phyloP scores from a whole-genome alignment of 2,888 invertebrate genomes.

The Mimachlamys varia region DNA sequence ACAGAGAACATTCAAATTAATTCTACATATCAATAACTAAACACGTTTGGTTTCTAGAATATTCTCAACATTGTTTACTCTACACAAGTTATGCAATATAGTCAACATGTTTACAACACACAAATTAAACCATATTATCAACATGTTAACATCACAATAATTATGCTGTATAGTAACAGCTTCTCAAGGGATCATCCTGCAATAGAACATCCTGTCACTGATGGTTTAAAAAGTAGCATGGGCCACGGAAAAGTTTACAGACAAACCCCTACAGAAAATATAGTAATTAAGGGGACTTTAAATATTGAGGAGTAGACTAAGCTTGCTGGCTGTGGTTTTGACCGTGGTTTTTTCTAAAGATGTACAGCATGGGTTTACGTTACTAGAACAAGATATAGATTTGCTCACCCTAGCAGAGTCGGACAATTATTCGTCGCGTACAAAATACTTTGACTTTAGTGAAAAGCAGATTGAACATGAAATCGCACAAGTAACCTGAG shows the following conservation, averaged over 20 bases:
- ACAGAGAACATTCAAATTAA: too few species aligned
- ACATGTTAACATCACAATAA: too few species aligned
- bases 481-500: not conserved
- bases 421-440: not conserved
- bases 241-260: not conserved
- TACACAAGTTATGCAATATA: too few species aligned
- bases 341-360: not conserved
- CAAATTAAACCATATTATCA: too few species aligned
- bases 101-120: too few species aligned
- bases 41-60: too few species aligned
- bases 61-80: too few species aligned
- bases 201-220: not conserved
- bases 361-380: not conserved
- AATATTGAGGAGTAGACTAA: not conserved
- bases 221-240: not conserved
- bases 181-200: not conserved
- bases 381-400: not conserved
- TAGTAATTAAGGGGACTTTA: too few species aligned
- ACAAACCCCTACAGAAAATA: not conserved
- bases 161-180: too few species aligned
- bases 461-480: not conserved
- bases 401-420: not conserved
- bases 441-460: not conserved
- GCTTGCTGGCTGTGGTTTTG: not conserved
- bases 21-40: too few species aligned